phyloP scores from a whole-genome alignment of 1,140 invertebrate species.

The Holotrichia oblita region DNA sequence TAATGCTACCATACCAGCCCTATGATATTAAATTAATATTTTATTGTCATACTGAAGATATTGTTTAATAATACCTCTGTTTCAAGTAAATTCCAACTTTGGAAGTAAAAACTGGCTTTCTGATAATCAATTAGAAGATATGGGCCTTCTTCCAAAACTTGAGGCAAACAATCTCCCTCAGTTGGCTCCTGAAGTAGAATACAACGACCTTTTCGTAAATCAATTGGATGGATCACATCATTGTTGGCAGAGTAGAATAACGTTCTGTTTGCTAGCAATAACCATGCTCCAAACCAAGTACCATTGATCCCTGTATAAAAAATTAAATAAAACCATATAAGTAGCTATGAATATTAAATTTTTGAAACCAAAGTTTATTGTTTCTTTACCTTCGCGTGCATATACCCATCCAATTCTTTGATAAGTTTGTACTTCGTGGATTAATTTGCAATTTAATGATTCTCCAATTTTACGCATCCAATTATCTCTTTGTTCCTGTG shows the following conservation, averaged over 20 bases:
- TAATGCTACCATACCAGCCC: conserved; percentile 2
- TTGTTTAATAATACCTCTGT: not conserved
- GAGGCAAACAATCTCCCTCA: not conserved
- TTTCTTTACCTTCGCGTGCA: not conserved
- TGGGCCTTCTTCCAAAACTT: conserved; percentile 13
- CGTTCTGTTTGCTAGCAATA: not conserved
- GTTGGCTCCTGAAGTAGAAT: not conserved
- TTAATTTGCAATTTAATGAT: conserved; percentile 20
- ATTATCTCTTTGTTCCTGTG: not conserved
- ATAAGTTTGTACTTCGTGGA: not conserved
- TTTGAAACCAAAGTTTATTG: not conserved
- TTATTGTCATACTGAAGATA: not conserved
- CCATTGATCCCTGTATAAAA: conserved; percentile 1
- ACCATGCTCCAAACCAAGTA: not conserved
- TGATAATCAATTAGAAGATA: not conserved
- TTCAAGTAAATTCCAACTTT: conserved; percentile 15
- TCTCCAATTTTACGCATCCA: not conserved
- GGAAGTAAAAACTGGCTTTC: not conserved
- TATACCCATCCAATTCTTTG: conserved; percentile 22
- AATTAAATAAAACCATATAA: not conserved
- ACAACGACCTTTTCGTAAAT: conserved; percentile 18
- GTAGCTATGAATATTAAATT: too few species aligned
- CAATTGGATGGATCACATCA: not conserved
- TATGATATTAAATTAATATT: not conserved
- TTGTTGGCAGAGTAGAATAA: not conserved